A percentile compares a stretch with the other conserved stretches of the same genome.
phyloP scores from a whole-genome alignment of 2,113 vertebrate genomes.

The Aegotheles bennettii region DNA sequence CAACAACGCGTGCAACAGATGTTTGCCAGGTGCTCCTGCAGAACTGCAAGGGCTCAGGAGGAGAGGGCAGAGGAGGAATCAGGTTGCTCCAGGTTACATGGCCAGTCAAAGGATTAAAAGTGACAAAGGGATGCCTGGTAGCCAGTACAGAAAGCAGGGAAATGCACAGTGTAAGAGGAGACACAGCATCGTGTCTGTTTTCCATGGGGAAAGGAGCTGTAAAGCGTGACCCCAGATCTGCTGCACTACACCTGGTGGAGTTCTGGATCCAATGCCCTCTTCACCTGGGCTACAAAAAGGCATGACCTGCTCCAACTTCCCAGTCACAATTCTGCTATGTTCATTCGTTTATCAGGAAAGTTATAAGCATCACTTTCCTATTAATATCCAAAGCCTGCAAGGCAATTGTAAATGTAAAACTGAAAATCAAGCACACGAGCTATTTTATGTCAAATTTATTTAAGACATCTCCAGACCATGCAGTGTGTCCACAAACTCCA shows the following conservation, averaged over 20 bases:
- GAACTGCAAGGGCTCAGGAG: not conserved
- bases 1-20: accelerated
- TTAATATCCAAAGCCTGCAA: not conserved
- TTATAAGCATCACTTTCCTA: not conserved
- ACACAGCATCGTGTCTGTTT: not conserved
- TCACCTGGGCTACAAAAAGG: no score
- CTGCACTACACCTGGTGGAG: not conserved
- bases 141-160: not conserved
- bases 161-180: accelerated
- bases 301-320: not conserved
- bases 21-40: not conserved
- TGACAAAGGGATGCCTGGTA: not conserved
- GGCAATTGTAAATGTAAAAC: not conserved
- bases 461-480: not conserved
- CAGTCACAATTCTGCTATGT: accelerated
- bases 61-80: not conserved
- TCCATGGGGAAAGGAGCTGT: not conserved
- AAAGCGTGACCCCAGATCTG: not conserved
- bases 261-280: not conserved
- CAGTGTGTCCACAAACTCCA: not conserved
- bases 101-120: not conserved
- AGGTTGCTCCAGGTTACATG: accelerated
- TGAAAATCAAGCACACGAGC: accelerated
- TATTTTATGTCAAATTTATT: not conserved
- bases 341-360: not conserved